Conservation (phyloP, 2,113 vertebrate species). For the Colistium nudipinnis region DNA sequence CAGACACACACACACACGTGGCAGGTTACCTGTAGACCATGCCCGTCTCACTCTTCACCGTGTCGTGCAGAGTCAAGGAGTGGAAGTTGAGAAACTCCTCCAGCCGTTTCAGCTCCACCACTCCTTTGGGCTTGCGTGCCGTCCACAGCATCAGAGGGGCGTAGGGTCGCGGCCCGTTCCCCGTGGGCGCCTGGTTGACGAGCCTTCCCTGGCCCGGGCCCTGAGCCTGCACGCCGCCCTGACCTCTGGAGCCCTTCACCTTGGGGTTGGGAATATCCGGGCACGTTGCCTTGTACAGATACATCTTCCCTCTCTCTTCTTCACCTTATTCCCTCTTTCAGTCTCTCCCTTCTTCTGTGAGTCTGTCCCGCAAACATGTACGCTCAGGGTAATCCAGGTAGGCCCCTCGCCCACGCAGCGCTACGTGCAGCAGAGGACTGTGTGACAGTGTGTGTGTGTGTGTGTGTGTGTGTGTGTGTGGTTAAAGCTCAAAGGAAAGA, state of each 20-base stretch:
- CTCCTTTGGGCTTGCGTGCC: constrained; percentile 45
- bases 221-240: constrained; percentile 44
- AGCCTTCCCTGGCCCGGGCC: constrained; percentile 62
- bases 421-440: constrained; percentile 43
- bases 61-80: constrained; percentile 83
- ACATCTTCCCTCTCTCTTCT: constrained; percentile 77
- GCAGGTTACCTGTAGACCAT: constrained; percentile 90
- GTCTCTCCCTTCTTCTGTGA: constrained; percentile 53
- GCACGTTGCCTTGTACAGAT: constrained; percentile 88
- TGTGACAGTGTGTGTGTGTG: constrained; percentile 20
- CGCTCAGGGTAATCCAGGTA: constrained; percentile 69
- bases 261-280: constrained; percentile 85
- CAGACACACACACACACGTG: constrained; percentile 20
- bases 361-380: constrained; percentile 63
- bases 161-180: constrained; percentile 38
- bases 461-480: constrained; percentile 27
- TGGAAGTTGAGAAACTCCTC: constrained; percentile 87
- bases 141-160: constrained; percentile 73
- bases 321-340: constrained; percentile 62
- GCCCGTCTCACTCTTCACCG: constrained; percentile 79
- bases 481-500: constrained; percentile 26
- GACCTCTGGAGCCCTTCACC: constrained; percentile 73
- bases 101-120: constrained; percentile 80
- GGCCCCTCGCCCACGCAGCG: constrained; percentile 60
- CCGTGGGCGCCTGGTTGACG: constrained; percentile 23